These are phyloP conservation scores for Flexamia atlantica DNA, from an alignment of 2,888 invertebrate species.

Conservation along the genomic window DNA sequence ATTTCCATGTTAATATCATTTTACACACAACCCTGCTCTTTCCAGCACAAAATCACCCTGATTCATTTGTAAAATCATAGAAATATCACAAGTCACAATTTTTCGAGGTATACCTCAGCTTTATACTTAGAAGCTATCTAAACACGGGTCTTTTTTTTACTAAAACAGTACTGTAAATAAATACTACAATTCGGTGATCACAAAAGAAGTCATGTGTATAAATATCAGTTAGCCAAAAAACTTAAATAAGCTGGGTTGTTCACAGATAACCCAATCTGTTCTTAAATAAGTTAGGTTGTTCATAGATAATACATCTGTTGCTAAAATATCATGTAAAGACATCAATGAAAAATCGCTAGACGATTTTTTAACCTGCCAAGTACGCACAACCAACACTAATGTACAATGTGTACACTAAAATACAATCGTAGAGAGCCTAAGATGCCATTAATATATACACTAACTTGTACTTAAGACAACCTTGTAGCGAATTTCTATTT, in stretches of 20 bases:
- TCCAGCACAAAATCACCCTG: neutral
- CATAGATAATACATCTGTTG: no score
- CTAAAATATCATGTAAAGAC: no score
- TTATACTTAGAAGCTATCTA: neutral
- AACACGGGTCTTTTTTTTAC: neutral
- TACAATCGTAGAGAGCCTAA: slow-evolving; percentile 42
- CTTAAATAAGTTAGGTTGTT: no score
- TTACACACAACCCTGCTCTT: slow-evolving; percentile 6
- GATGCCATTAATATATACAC: slow-evolving; percentile 32
- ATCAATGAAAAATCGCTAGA: neutral
- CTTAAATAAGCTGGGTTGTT: no score
- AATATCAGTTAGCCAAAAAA: neutral
- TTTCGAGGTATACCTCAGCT: neutral
- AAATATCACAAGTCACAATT: slow-evolving; percentile 18
- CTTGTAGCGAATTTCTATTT: neutral
- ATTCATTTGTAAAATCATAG: neutral
- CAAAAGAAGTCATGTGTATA: neutral
- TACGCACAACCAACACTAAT: neutral
- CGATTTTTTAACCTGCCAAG: neutral
- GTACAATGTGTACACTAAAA: slow-evolving; percentile 44
- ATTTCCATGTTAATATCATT: neutral
- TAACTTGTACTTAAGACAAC: slow-evolving; percentile 46
- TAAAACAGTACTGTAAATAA: neutral
- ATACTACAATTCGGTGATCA: neutral
- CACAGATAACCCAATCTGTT: no score